Conservation (phyloP, 2,888 invertebrate species). For the Seira sanloemensis region DNA sequence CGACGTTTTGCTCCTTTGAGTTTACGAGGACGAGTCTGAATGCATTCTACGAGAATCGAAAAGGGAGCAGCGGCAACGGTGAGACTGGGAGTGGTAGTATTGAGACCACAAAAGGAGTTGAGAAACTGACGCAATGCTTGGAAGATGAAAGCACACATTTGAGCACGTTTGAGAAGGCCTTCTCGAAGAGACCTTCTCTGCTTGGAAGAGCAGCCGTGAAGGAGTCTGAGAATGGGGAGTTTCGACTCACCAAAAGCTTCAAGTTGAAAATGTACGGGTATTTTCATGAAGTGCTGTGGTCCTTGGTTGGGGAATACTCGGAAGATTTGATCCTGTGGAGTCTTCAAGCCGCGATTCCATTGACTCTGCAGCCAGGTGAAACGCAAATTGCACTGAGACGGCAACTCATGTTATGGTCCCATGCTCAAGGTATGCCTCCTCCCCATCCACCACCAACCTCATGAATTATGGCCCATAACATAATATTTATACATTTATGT, state of each 20-base stretch:
- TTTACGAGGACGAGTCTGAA: constrained; percentile 52
- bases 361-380: constrained; percentile 66
- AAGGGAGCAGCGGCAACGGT: background rate
- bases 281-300: constrained; percentile 87
- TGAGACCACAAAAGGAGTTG: constrained; percentile 24
- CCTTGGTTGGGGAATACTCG: constrained; percentile 86
- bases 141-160: constrained; percentile 64
- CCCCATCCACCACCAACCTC: background rate
- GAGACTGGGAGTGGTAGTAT: background rate
- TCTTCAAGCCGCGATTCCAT: constrained; percentile 61
- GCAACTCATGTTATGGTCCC: constrained; percentile 60
- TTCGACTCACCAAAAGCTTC: constrained; percentile 66
- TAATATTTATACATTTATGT: too few relatives aligned
- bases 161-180: constrained; percentile 58
- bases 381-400: constrained; percentile 62
- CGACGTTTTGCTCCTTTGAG: constrained; percentile 53
- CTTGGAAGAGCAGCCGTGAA: constrained; percentile 69
- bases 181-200: constrained; percentile 67
- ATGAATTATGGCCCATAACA: background rate
- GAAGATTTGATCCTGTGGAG: constrained; percentile 88
- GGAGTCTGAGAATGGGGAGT: constrained; percentile 65
- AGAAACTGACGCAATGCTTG: constrained; percentile 61
- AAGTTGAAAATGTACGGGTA: constrained; percentile 76
- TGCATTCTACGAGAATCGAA: constrained; percentile 54
- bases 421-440: constrained; percentile 66